A percentile compares a stretch with the other conserved stretches of the same genome.
Evolutionary conservation across 2,797 vertebrate genomes (phyloP).

Genomic region (Spondyliosoma cantharus): DNA sequence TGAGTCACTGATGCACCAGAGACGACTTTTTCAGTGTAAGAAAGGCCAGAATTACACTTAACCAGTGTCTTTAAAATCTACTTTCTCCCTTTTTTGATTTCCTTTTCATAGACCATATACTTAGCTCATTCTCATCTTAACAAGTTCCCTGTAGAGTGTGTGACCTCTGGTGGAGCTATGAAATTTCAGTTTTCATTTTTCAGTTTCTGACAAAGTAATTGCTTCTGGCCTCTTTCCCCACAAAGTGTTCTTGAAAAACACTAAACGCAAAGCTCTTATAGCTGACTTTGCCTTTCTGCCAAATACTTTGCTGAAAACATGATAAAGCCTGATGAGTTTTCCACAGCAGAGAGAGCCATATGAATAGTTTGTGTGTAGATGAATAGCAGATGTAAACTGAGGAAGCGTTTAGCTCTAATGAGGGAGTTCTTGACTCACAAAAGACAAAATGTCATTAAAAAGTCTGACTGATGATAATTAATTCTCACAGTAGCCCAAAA

Average conservation of each 20-base stretch:
- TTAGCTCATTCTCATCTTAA: background rate
- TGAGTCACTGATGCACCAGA: background rate
- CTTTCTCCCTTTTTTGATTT: background rate
- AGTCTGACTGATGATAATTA: background rate
- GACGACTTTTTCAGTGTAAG: background rate
- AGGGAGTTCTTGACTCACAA: background rate
- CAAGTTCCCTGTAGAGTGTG: background rate
- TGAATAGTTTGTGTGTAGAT: slow-evolving; percentile 25
- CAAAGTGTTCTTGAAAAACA: slow-evolving; percentile 15
- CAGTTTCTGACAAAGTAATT: background rate
- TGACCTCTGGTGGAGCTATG: background rate
- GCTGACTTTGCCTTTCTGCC: slow-evolving; percentile 6
- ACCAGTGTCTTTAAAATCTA: background rate
- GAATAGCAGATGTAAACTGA: slow-evolving; percentile 40
- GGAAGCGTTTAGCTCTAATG: background rate
- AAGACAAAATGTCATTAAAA: slow-evolving; percentile 1
- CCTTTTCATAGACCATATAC: background rate
- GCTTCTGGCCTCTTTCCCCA: background rate
- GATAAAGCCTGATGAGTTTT: slow-evolving; percentile 14
- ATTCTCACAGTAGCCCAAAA: too few relatives aligned
- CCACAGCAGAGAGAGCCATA: background rate
- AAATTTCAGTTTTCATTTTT: background rate
- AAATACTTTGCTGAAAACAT: slow-evolving; percentile 36
- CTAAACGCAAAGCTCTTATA: slow-evolving; percentile 18
- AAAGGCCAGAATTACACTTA: background rate